Percentiles rank a stretch among this genome's conserved stretches.
These are phyloP conservation scores for Idaea dimidiata DNA, from an alignment of 2,888 invertebrate genomes.

Conservation along the genomic window DNA sequence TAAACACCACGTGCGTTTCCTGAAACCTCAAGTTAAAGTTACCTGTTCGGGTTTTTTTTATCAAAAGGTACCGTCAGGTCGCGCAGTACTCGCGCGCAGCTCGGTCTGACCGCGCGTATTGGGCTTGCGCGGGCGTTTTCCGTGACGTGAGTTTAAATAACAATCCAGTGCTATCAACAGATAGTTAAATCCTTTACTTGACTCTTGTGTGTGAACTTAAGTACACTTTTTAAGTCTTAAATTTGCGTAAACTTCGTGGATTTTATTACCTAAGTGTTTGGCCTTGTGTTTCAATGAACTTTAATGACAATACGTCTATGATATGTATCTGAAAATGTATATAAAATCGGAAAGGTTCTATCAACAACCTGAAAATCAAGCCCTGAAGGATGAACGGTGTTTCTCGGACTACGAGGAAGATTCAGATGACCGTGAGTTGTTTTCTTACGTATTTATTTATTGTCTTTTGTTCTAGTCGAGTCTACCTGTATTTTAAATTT, in stretches of 20 bases:
- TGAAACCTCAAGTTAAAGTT: slow-evolving; percentile 28
- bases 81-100: slow-evolving; percentile 63
- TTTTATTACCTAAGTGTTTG: slow-evolving; percentile 5
- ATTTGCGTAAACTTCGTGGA: background rate
- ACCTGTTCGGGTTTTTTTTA: slow-evolving; percentile 59
- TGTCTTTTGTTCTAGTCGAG: background rate
- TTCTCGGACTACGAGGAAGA: slow-evolving; percentile 72
- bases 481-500: background rate
- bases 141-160: slow-evolving; percentile 12
- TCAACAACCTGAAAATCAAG: slow-evolving; percentile 62
- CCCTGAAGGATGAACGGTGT: slow-evolving; percentile 61
- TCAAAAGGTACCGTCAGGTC: slow-evolving; percentile 63
- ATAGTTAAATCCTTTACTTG: background rate
- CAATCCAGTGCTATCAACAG: slow-evolving; percentile 3
- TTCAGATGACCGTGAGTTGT: slow-evolving; percentile 63
- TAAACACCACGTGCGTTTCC: slow-evolving; percentile 30
- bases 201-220: background rate
- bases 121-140: slow-evolving; percentile 18
- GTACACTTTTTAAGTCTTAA: background rate
- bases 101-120: slow-evolving; percentile 58
- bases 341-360: slow-evolving; percentile 73
- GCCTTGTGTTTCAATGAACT: slow-evolving; percentile 19
- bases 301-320: slow-evolving; percentile 25
- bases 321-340: slow-evolving; percentile 74
- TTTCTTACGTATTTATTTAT: background rate